Conservation (phyloP, 2,113 vertebrate species). For the Rhea pennata region DNA sequence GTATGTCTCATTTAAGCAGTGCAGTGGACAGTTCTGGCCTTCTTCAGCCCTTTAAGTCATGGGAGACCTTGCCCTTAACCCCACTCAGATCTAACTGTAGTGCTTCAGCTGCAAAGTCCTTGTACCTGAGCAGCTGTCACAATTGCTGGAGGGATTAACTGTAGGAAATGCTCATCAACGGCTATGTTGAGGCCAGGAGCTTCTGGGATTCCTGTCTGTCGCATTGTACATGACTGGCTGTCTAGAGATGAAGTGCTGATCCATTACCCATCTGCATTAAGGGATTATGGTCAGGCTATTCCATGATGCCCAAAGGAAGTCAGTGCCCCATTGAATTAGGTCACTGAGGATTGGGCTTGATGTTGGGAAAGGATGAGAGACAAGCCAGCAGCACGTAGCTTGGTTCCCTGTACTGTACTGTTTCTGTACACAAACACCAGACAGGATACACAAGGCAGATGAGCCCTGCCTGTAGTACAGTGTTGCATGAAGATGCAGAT, state of each 20-base stretch:
- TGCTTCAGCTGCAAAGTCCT: neutral
- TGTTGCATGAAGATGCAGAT: neutral
- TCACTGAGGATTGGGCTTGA: neutral
- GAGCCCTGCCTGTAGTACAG: neutral
- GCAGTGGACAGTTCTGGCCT: neutral
- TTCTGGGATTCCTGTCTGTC: fast-evolving
- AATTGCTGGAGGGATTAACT: neutral
- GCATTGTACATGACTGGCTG: neutral
- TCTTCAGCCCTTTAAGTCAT: neutral
- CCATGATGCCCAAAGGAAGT: neutral
- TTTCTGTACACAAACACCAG: neutral
- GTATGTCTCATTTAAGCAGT: neutral
- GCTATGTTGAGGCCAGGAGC: neutral
- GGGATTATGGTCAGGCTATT: neutral
- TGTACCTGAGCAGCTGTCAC: neutral
- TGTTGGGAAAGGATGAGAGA: neutral
- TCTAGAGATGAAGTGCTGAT: neutral
- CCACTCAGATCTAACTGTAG: neutral
- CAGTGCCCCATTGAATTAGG: fast-evolving
- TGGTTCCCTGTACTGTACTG: neutral
- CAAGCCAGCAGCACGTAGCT: neutral
- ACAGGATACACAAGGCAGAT: neutral
- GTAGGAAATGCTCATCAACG: fast-evolving
- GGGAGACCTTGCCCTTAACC: neutral
- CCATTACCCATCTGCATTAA: neutral